Percentiles rank a stretch among this genome's conserved stretches.
These are phyloP conservation scores for Maconellicoccus hirsutus DNA, from an alignment of 1,140 invertebrate species.

Conservation along the genomic window DNA sequence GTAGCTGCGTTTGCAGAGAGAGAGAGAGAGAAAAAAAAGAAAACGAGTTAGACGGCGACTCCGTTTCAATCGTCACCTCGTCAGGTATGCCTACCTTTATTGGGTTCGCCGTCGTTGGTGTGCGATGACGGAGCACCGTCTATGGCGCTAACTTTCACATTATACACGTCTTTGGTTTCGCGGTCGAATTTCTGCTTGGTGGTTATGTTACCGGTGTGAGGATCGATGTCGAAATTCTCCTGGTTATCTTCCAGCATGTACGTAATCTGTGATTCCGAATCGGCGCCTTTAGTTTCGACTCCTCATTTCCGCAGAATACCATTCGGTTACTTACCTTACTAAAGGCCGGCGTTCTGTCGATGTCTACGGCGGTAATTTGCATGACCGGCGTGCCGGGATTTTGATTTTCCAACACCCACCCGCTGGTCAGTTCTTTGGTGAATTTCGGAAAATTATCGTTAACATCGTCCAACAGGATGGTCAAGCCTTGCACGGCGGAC, in stretches of 20 bases:
- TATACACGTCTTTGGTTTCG: conserved; percentile 64
- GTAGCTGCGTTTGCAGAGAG: conserved; percentile 35
- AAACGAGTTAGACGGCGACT: too few relatives aligned
- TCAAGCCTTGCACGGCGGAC: conserved; percentile 60
- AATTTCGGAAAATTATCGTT: conserved; percentile 82
- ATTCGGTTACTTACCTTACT: conserved; percentile 52
- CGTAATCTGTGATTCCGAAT: conserved; percentile 41
- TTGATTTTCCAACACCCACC: conserved; percentile 68
- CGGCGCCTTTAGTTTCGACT: too few relatives aligned
- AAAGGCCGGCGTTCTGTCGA: conserved; percentile 66
- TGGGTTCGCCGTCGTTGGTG: conserved; percentile 48
- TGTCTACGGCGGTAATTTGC: conserved; percentile 74
- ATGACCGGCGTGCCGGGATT: conserved; percentile 64
- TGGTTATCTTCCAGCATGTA: conserved; percentile 57
- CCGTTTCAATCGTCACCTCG: too few relatives aligned
- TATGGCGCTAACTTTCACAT: conserved; percentile 68
- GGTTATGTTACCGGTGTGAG: conserved; percentile 69
- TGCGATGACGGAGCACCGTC: conserved; percentile 77
- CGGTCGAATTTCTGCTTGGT: conserved; percentile 65
- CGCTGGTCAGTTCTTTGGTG: conserved; percentile 53
- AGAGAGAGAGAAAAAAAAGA: too few relatives aligned
- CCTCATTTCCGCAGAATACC: too few relatives aligned
- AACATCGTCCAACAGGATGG: conserved; percentile 65
- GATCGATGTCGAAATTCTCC: conserved; percentile 65
- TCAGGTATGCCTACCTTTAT: conserved; percentile 39